phyloP scores from a whole-genome alignment of 2,888 invertebrate genomes.

The Chrysolina haemoptera region DNA sequence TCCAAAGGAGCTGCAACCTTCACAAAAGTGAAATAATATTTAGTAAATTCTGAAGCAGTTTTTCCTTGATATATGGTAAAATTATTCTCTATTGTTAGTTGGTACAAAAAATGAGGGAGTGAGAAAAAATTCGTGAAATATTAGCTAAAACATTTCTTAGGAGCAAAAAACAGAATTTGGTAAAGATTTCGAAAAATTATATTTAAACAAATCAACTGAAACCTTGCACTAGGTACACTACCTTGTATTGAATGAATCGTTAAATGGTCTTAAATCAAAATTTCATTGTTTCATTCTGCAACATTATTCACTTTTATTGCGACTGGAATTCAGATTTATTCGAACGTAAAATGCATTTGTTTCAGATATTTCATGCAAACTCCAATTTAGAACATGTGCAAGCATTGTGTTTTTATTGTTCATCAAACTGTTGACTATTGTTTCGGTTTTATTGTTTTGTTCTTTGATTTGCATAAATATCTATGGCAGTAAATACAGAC shows the following conservation, averaged over 20 bases:
- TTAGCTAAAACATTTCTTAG: no score
- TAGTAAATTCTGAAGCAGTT: no score
- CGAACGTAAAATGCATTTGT: constrained; percentile 4
- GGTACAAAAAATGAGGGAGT: no score
- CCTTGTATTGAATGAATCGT: not conserved
- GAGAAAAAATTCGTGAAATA: no score
- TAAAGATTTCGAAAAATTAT: no score
- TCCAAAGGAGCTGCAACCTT: no score
- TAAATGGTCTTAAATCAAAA: not conserved
- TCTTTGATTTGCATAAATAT: constrained; percentile 7
- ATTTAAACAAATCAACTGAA: no score
- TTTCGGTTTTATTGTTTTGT: constrained; percentile 12
- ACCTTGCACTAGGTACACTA: no score
- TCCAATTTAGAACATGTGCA: constrained; percentile 17
- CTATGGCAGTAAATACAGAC: not conserved
- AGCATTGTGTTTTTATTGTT: constrained; percentile 14
- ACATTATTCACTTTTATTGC: constrained; percentile 16
- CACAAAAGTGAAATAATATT: no score
- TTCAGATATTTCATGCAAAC: constrained; percentile 1
- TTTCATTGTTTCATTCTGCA: constrained; percentile 12
- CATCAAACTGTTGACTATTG: constrained; percentile 18
- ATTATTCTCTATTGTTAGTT: no score
- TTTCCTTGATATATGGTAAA: no score
- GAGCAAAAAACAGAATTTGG: no score
- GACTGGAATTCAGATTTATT: constrained; percentile 6